A percentile compares a stretch with the other conserved stretches of the same genome.
These are phyloP conservation scores for Nephrotoma appendiculata DNA, from an alignment of 2,888 invertebrate species.

Conservation along the genomic window DNA sequence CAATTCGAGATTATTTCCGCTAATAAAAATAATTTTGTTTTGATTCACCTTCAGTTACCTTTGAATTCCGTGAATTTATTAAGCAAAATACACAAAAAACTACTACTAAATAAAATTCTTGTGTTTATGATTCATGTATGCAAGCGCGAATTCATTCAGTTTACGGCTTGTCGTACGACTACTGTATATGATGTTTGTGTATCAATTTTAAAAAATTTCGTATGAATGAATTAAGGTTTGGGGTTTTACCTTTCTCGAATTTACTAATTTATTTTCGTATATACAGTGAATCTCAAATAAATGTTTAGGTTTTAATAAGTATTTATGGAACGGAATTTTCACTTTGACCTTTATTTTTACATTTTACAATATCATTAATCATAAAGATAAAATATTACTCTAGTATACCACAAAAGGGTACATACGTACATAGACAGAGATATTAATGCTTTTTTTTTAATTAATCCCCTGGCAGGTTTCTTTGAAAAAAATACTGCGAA, in stretches of 20 bases:
- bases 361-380: background rate
- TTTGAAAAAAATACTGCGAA: background rate
- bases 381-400: background rate
- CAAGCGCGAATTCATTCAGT: background rate
- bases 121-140: background rate
- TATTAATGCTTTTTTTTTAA: background rate
- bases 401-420: too few species aligned
- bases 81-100: background rate
- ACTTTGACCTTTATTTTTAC: background rate
- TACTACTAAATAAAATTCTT: background rate
- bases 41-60: constrained; percentile 2
- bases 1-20: background rate
- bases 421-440: background rate
- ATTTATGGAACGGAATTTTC: background rate
- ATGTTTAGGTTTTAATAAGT: background rate
- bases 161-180: background rate
- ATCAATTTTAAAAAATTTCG: background rate
- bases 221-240: background rate
- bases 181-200: background rate
- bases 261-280: background rate
- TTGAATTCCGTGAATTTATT: background rate
- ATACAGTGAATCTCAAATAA: background rate
- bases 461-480: background rate
- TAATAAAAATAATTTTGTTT: background rate
- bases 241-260: background rate